These are phyloP conservation scores for Eueremaeus valkanovi DNA, from an alignment of 2,888 invertebrate genomes.

Conservation along the genomic window DNA sequence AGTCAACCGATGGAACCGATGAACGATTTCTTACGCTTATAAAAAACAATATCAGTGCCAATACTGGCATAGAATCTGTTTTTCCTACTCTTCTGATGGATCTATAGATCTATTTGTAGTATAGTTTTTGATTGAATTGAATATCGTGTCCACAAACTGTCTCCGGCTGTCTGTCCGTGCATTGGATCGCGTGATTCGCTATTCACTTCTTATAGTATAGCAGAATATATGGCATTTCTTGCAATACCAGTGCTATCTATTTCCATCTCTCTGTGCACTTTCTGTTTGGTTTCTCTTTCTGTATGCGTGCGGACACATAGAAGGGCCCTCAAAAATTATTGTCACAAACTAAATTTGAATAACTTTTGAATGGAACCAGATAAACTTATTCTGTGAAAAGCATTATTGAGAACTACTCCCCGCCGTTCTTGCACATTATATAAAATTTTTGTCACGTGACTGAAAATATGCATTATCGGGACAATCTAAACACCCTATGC, in stretches of 20 bases:
- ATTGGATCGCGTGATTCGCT: constrained; percentile 12
- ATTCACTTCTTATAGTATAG: constrained; percentile 8
- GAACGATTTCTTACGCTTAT: background rate
- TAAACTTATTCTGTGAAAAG: too few species aligned
- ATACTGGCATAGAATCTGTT: background rate
- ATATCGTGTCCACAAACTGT: constrained; percentile 29
- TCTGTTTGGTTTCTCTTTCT: background rate
- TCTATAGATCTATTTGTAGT: constrained; percentile 14
- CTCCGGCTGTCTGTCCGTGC: constrained; percentile 29
- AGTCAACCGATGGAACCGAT: constrained; percentile 19
- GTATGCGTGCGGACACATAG: constrained; percentile 14
- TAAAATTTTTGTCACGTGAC: too few species aligned
- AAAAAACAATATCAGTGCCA: background rate
- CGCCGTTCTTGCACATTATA: too few species aligned
- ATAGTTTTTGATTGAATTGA: constrained; percentile 26
- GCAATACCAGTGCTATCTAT: constrained; percentile 6
- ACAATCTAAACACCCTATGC: too few species aligned
- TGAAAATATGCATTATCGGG: too few species aligned
- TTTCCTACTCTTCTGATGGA: background rate
- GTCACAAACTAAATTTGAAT: too few species aligned
- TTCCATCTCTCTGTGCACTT: constrained; percentile 13
- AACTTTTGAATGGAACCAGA: too few species aligned
- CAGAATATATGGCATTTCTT: constrained; percentile 16
- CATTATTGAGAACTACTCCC: too few species aligned
- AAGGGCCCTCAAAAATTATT: too few species aligned